A percentile compares a stretch with the other conserved stretches of the same genome.
Conservation (phyloP, 2,888 invertebrate genomes). For the Saturnia pavonia region DNA sequence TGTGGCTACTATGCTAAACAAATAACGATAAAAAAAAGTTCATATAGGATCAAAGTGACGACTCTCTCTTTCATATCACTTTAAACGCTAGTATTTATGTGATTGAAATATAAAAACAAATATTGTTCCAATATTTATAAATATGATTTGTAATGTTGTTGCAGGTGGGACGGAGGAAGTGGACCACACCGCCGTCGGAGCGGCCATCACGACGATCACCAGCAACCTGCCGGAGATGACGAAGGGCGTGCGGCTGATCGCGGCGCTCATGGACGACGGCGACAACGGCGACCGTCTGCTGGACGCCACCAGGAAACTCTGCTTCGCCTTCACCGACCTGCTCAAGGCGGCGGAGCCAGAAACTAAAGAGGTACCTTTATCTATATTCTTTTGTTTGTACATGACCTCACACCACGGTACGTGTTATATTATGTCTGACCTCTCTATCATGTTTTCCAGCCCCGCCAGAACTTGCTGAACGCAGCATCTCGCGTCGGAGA, state of each 20-base stretch:
- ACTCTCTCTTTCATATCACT: too few species aligned
- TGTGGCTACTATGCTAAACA: too few species aligned
- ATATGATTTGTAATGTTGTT: neutral
- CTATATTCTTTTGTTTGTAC: too few species aligned
- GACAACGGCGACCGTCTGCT: slow-evolving; percentile 92
- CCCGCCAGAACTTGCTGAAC: slow-evolving; percentile 94
- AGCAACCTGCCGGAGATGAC: slow-evolving; percentile 98
- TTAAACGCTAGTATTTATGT: too few species aligned
- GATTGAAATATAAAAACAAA: too few species aligned
- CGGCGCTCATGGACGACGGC: slow-evolving; percentile 95
- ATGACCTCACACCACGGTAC: too few species aligned
- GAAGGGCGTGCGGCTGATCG: slow-evolving; percentile 95
- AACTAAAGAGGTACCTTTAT: slow-evolving; percentile 86
- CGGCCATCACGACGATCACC: slow-evolving; percentile 98
- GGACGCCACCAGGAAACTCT: slow-evolving; percentile 95
- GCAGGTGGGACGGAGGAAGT: slow-evolving; percentile 91
- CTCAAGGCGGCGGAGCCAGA: slow-evolving; percentile 98
- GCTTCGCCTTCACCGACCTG: slow-evolving; percentile 96
- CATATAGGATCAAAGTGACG: too few species aligned
- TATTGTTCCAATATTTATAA: neutral
- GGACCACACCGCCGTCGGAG: slow-evolving; percentile 97
- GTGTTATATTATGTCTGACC: neutral
- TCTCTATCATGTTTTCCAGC: slow-evolving; percentile 70
- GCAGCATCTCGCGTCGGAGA: slow-evolving; percentile 98
- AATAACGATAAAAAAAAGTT: too few species aligned